phyloP scores from a whole-genome alignment of 2,888 invertebrate genomes.

The Amblyjoppa proteus region DNA sequence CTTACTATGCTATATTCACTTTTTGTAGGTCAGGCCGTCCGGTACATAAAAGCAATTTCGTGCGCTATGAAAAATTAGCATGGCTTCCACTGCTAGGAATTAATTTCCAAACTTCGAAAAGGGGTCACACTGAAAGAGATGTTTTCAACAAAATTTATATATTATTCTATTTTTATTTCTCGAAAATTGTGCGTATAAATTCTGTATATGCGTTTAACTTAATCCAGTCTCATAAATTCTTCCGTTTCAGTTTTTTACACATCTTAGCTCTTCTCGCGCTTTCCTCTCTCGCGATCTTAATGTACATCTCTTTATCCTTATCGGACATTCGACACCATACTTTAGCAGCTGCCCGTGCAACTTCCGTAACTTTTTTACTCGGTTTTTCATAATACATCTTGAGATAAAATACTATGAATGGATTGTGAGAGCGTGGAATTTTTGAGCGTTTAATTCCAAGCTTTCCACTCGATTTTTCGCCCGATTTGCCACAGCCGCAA shows the following conservation, averaged over 20 bases:
- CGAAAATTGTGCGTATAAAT: too few relatives aligned
- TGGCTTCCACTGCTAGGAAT: conserved; percentile 8
- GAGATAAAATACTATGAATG: conserved; percentile 79
- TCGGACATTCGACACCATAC: conserved; percentile 75
- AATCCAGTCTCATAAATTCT: conserved; percentile 52
- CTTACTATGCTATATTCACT: background rate
- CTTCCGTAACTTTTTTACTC: conserved; percentile 71
- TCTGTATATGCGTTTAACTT: background rate
- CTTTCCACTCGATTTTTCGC: conserved; percentile 3
- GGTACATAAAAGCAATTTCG: background rate
- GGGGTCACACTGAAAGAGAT: conserved; percentile 3
- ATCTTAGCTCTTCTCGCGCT: conserved; percentile 60
- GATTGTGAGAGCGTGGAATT: conserved; percentile 72
- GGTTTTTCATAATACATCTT: conserved; percentile 74
- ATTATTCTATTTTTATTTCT: conserved; percentile 17
- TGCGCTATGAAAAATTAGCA: background rate
- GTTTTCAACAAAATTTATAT: too few relatives aligned
- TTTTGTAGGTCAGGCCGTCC: too few relatives aligned
- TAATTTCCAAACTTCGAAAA: conserved; percentile 9
- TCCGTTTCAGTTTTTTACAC: conserved; percentile 54
- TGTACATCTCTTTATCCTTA: conserved; percentile 71
- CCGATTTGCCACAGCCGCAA: conserved; percentile 41
- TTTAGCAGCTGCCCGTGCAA: conserved; percentile 77
- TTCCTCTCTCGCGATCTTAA: conserved; percentile 67
- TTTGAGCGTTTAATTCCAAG: conserved; percentile 40